phyloP scores from a whole-genome alignment of 2,888 invertebrate genomes.

The Rhagonycha fulva region DNA sequence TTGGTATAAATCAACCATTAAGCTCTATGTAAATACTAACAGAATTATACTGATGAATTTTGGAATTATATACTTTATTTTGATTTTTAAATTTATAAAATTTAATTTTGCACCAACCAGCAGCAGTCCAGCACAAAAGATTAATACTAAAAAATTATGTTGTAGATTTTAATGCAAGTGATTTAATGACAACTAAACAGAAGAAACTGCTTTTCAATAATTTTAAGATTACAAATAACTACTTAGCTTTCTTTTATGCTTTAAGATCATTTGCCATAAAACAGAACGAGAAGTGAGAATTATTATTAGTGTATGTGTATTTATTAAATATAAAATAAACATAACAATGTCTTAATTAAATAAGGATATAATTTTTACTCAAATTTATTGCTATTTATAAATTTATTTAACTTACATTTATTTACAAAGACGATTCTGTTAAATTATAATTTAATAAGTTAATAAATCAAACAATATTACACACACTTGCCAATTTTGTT shows the following conservation, averaged over 20 bases:
- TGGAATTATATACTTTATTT: no score
- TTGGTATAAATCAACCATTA: no score
- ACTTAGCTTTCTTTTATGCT: not conserved
- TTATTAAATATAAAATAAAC: not conserved
- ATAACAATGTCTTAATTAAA: not conserved
- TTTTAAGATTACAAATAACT: not conserved
- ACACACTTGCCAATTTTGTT: not conserved
- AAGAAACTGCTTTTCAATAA: not conserved
- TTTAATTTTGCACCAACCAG: no score
- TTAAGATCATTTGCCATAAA: not conserved
- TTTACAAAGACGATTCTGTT: no score
- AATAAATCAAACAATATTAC: no score
- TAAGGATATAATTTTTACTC: no score
- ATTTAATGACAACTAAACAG: not conserved
- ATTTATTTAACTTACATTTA: no score
- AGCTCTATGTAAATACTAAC: no score
- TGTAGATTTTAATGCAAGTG: slow-evolving; percentile 4
- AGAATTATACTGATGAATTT: no score
- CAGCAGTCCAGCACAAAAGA: not conserved
- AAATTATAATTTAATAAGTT: no score
- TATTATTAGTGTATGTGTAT: not conserved
- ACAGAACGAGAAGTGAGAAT: not conserved
- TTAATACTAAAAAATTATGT: not conserved
- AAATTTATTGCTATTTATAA: no score
- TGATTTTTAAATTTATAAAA: no score